phyloP scores from a whole-genome alignment of 1,140 invertebrate species.

The Linepithema humile region DNA sequence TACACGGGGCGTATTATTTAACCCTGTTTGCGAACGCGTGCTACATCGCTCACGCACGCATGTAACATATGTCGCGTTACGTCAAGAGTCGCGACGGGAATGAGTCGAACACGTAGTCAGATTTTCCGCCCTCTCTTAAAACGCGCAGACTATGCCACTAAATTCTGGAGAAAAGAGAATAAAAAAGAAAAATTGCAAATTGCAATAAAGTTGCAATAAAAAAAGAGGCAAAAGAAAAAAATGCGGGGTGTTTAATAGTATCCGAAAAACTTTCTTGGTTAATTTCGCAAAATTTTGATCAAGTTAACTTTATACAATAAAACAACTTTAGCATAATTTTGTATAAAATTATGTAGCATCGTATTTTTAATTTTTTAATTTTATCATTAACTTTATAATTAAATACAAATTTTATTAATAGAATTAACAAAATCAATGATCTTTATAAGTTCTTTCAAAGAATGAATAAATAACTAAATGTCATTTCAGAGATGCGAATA shows the following conservation, averaged over 20 bases:
- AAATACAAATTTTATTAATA: too few relatives aligned
- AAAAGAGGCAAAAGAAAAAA: not conserved
- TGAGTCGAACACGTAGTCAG: slow-evolving; percentile 48
- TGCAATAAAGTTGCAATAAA: not conserved
- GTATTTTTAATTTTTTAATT: too few relatives aligned
- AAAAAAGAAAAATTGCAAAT: not conserved
- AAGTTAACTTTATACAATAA: too few relatives aligned
- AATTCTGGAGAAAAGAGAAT: not conserved
- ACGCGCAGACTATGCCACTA: not conserved
- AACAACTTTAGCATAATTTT: too few relatives aligned
- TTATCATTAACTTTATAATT: too few relatives aligned
- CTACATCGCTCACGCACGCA: slow-evolving; percentile 55
- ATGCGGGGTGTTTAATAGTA: not conserved
- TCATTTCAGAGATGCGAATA: too few relatives aligned
- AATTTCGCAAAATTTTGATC: too few relatives aligned
- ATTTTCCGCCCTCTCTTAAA: slow-evolving; percentile 38
- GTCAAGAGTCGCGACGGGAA: slow-evolving; percentile 24
- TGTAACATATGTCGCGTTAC: slow-evolving; percentile 68
- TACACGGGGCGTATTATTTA: slow-evolving; percentile 76
- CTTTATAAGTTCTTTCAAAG: not conserved
- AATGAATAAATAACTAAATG: too few relatives aligned
- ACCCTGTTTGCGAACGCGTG: slow-evolving; percentile 69
- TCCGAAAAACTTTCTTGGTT: not conserved
- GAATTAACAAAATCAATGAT: too few relatives aligned
- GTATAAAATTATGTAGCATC: too few relatives aligned